Percentiles rank a stretch among this genome's conserved stretches.
phyloP scores from a whole-genome alignment of 2,888 invertebrate genomes.

The Diarsia dahlii region DNA sequence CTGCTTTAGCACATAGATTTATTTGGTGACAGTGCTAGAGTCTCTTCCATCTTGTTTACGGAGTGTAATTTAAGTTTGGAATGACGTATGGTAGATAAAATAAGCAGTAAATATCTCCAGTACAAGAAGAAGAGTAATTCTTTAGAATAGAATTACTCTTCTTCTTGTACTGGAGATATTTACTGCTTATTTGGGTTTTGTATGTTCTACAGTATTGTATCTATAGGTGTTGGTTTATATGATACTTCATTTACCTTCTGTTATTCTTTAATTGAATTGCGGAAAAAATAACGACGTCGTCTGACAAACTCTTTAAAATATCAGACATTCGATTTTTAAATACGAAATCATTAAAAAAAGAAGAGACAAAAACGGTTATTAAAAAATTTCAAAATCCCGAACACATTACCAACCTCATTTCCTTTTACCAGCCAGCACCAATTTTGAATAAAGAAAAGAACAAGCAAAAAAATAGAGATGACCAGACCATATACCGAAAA shows the following conservation, averaged over 20 bases:
- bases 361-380: background rate
- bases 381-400: background rate
- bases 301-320: background rate
- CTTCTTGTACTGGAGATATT: too few relatives aligned
- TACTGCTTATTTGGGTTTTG: background rate
- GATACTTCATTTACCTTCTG: background rate
- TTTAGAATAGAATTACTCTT: too few relatives aligned
- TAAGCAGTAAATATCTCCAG: too few relatives aligned
- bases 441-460: constrained; percentile 19
- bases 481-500: constrained; percentile 77
- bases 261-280: too few relatives aligned
- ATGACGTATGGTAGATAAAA: background rate
- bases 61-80: constrained; percentile 24
- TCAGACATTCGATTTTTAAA: background rate
- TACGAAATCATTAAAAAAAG: rapidly evolving
- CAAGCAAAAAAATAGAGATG: constrained; percentile 37
- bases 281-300: background rate
- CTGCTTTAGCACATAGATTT: constrained; percentile 55
- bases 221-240: background rate
- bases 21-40: constrained; percentile 58
- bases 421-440: background rate
- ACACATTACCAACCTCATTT: constrained; percentile 4
- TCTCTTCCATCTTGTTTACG: constrained; percentile 43
- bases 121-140: too few relatives aligned
- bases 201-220: background rate